Base-by-base conservation (phyloP, 2,797 vertebrate species). In the Botia kubotai region DNA sequence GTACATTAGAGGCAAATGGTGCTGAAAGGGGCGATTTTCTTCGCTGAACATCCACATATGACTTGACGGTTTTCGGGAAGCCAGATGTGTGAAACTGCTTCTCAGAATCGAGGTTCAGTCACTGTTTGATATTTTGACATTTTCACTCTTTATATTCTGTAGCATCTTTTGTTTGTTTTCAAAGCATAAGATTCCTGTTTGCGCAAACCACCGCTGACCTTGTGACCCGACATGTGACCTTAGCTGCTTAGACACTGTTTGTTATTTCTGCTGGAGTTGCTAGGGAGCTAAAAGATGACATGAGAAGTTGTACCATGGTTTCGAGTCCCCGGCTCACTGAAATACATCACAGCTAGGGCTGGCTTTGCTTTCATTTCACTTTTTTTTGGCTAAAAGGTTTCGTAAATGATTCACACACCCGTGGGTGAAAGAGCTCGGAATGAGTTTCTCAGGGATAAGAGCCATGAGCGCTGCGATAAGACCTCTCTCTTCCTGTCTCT, bases 281-380 rank as follows among this genome's bases (percentile, higher is more conserved):
- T 39, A 55, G n/a, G 29, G 50, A 77, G 65, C 52, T 46, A 65
- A 77, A 39, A 36, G 58, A 72, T 72, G 58, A 72, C 69, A 72
- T 79, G 77, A 39, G 6, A 3, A 4, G 16, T 39, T 58, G 0
- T 48, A 33, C n/a, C 71, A 17, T 11, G 13, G n/a, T 72, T 72
- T 72, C 14, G 10, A 19, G 57, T 72, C 26, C 57, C 62, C 72
- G 63, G 39, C 23, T 63, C 62, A 12, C 43, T 36, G 21, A n/a
- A 36, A 62, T 26, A 23, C 4, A 23, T 63, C n/a, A 43, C 13
- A 29, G 16, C 17, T 36, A 52, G 17, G 1, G 11, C 46, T 23
- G 12, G 8, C 21, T 36, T 79, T 48, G 10, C 43, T 79, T 71
- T 71, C 23, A 21, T 62, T 79, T 63, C 0, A 8, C 10, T 68